These are phyloP conservation scores for Caenorhabditis doughertyi DNA, from an alignment of 2,888 invertebrate genomes.

Conservation along the genomic window DNA sequence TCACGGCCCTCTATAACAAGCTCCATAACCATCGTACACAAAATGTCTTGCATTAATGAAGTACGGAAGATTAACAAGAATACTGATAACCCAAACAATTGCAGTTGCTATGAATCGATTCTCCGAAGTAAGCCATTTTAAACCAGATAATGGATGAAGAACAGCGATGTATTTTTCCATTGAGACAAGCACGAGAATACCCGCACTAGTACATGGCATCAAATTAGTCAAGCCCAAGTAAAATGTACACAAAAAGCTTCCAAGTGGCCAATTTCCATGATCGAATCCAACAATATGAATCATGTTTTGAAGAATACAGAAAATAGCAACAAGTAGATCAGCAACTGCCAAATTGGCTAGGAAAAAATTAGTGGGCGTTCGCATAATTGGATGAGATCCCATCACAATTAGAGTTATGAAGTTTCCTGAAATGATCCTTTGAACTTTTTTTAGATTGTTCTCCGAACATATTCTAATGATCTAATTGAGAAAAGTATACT, in stretches of 20 bases:
- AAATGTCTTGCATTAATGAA: conserved; percentile 70
- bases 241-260: conserved; percentile 92
- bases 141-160: conserved; percentile 70
- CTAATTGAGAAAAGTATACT: neutral
- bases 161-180: conserved; percentile 89
- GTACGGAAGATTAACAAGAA: conserved; percentile 71
- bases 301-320: conserved; percentile 93
- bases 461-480: neutral
- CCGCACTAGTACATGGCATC: conserved; percentile 91
- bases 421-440: conserved; percentile 92
- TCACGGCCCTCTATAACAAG: conserved; percentile 61
- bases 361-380: conserved; percentile 94
- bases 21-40: conserved; percentile 35
- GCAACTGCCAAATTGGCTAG: conserved; percentile 93
- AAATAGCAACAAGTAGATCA: conserved; percentile 93
- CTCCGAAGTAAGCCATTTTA: conserved; percentile 75
- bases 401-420: conserved; percentile 92
- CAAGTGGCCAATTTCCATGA: conserved; percentile 84
- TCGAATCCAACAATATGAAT: conserved; percentile 87
- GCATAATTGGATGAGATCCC: conserved; percentile 89
- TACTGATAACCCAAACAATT: conserved; percentile 72
- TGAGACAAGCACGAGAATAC: conserved; percentile 91
- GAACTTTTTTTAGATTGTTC: neutral
- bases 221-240: conserved; percentile 92
- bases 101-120: conserved; percentile 72